Percentiles rank a stretch among this genome's conserved stretches.
Conservation (phyloP, 2,113 vertebrate genomes). For the Coracopsis vasa region DNA sequence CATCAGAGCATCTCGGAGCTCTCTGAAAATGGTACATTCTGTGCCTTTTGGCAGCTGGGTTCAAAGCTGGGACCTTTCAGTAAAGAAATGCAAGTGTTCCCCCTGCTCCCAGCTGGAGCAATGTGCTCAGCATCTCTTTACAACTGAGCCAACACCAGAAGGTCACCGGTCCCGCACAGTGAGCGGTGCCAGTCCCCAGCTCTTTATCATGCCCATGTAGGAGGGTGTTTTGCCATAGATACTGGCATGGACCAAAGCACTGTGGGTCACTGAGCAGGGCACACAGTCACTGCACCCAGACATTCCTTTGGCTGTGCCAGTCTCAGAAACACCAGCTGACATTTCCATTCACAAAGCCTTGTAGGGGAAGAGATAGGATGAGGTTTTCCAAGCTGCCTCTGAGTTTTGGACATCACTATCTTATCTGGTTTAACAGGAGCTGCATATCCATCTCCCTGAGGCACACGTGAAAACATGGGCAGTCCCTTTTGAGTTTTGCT, state of each 20-base stretch:
- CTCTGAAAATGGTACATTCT: not conserved
- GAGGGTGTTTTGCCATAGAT: not conserved
- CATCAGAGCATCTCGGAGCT: not conserved
- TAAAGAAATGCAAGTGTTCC: not conserved
- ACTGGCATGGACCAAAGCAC: not conserved
- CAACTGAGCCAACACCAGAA: not conserved
- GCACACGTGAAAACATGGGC: not conserved
- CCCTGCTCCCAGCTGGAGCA: not conserved
- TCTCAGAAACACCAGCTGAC: not conserved
- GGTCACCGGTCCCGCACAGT: not conserved
- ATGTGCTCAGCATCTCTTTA: not conserved
- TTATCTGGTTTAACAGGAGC: not conserved
- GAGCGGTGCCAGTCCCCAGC: not conserved
- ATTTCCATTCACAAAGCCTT: not conserved
- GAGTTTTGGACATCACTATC: not conserved
- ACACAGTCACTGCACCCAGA: not conserved
- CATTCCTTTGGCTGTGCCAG: not conserved
- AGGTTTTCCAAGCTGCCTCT: not conserved
- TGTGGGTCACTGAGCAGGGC: not conserved
- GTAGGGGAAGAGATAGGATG: accelerated
- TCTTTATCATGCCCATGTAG: accelerated
- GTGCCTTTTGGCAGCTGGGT: not conserved
- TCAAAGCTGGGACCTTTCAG: not conserved
- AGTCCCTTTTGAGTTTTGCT: not conserved
- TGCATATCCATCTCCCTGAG: accelerated